phyloP scores from a whole-genome alignment of 2,888 invertebrate species.

The Drosophila mulleri region DNA sequence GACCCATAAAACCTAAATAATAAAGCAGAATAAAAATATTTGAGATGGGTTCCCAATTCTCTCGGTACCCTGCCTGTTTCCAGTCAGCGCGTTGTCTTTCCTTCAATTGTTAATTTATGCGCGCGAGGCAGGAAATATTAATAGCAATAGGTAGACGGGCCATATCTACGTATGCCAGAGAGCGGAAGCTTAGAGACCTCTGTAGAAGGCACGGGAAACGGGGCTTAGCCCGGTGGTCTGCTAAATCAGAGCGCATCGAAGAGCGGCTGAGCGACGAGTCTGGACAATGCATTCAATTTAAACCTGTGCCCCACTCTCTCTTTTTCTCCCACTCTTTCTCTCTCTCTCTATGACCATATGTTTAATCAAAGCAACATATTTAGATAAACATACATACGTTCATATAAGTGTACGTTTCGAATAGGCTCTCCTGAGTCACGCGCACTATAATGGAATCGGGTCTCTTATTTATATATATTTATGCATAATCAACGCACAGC shows the following conservation, averaged over 20 bases:
- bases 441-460: conserved; percentile 12
- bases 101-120: conserved; percentile 69
- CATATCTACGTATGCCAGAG: conserved; percentile 8
- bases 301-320: conserved; percentile 24
- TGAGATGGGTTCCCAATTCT: conserved; percentile 66
- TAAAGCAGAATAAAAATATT: conserved; percentile 47
- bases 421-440: conserved; percentile 45
- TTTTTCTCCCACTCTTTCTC: too few relatives aligned
- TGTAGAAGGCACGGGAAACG: not conserved
- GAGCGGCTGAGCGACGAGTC: conserved; percentile 25
- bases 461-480: conserved; percentile 28
- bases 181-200: conserved; percentile 55
- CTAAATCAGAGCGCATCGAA: conserved; percentile 15
- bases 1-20: conserved; percentile 61
- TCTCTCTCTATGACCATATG: conserved; percentile 22
- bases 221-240: conserved; percentile 53
- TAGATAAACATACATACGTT: not conserved
- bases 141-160: conserved; percentile 55
- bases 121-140: conserved; percentile 78
- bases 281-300: conserved; percentile 42
- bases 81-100: conserved; percentile 17
- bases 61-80: conserved; percentile 1
- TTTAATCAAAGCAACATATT: conserved; percentile 23
- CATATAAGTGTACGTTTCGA: not conserved
- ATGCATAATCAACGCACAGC: conserved; percentile 10